A percentile compares a stretch with the other conserved stretches of the same genome.
phyloP scores from a whole-genome alignment of 2,113 vertebrate genomes.

The Melanotaenia duboulayi region DNA sequence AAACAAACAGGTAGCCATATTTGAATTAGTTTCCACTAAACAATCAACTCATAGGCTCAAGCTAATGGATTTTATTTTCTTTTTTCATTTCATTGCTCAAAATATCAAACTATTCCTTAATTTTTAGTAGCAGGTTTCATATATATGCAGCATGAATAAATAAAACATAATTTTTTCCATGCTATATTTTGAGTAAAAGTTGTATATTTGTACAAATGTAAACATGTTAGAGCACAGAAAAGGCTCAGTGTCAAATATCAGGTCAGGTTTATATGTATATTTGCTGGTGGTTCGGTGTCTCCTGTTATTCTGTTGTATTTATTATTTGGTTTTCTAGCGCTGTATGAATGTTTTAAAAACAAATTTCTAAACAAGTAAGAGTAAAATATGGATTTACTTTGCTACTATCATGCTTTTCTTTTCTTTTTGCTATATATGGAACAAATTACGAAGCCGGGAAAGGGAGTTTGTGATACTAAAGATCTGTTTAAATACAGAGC shows the following conservation, averaged over 20 bases:
- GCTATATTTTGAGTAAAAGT: conserved; percentile 6
- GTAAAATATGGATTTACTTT: conserved; percentile 32
- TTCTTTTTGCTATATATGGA: not conserved
- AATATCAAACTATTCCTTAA: not conserved
- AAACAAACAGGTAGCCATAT: too few relatives aligned
- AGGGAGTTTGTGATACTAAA: too few relatives aligned
- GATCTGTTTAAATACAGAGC: too few relatives aligned
- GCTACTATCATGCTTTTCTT: not conserved
- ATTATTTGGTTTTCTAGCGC: conserved; percentile 29
- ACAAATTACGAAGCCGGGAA: not conserved
- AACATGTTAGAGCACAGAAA: not conserved
- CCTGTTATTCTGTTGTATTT: conserved; percentile 33
- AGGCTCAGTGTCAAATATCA: not conserved
- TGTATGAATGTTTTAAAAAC: conserved; percentile 14
- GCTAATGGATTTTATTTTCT: too few relatives aligned
- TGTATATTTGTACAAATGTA: not conserved
- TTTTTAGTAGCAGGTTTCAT: too few relatives aligned
- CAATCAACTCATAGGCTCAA: too few relatives aligned
- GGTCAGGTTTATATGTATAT: conserved; percentile 1
- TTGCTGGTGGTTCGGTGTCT: conserved; percentile 8
- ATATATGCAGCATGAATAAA: conserved; percentile 8
- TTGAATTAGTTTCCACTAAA: too few relatives aligned
- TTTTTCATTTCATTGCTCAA: too few relatives aligned
- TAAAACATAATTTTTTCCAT: conserved; percentile 13
- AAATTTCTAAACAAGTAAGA: conserved; percentile 19